phyloP scores from a whole-genome alignment of 2,797 vertebrate species.

The Macropus fuliginosus region DNA sequence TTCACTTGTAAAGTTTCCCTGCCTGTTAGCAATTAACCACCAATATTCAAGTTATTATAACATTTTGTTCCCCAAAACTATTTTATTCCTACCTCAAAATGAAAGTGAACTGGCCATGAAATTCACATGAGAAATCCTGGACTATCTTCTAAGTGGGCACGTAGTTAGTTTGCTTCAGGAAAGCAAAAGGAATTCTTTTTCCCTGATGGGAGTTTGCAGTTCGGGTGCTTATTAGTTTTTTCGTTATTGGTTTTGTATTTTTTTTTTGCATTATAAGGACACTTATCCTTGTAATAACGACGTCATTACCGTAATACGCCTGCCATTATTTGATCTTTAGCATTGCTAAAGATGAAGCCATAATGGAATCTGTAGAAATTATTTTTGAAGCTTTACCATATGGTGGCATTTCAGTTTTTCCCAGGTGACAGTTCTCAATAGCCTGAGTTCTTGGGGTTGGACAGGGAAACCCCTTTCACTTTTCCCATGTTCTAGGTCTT shows the following conservation, averaged over 20 bases:
- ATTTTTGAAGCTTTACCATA: background rate
- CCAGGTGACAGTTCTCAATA: background rate
- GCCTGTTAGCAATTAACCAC: background rate
- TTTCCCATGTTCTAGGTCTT: background rate
- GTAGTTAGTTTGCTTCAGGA: background rate
- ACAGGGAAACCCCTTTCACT: background rate
- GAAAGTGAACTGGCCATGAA: background rate
- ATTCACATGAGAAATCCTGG: background rate
- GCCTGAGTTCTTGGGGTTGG: background rate
- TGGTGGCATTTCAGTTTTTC: background rate
- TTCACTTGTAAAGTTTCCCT: background rate
- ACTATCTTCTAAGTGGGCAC: background rate
- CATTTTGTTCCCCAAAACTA: background rate
- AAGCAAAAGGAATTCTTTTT: background rate
- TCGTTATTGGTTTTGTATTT: background rate
- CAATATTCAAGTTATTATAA: background rate
- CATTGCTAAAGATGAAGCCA: background rate
- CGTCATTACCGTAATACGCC: background rate
- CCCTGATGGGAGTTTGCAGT: background rate
- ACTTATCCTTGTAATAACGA: background rate
- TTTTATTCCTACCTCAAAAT: background rate
- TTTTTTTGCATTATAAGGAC: background rate
- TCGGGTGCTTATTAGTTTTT: background rate
- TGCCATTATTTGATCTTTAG: background rate
- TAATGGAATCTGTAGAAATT: background rate